These are phyloP conservation scores for Crossocerus cetratus DNA, from an alignment of 2,888 invertebrate genomes.

Conservation along the genomic window DNA sequence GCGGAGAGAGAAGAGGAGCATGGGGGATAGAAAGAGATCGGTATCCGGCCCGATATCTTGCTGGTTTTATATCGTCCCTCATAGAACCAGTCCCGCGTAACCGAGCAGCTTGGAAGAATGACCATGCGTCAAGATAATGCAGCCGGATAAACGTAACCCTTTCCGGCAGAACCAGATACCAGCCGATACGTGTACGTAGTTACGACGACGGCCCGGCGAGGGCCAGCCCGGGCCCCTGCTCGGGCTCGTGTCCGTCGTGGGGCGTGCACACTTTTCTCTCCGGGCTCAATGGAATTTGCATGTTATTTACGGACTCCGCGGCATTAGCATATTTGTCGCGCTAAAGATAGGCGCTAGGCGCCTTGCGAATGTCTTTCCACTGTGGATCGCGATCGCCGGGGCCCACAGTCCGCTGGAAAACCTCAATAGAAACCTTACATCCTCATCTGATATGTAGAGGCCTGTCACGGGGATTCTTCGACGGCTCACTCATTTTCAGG, in stretches of 20 bases:
- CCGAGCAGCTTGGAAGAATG: conserved; percentile 55
- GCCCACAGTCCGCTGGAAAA: no score
- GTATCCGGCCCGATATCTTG: conserved; percentile 46
- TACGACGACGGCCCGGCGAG: no score
- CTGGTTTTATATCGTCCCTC: conserved; percentile 48
- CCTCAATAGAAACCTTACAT: neutral
- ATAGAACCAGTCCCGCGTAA: conserved; percentile 57
- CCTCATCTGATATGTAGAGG: neutral
- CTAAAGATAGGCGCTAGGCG: conserved; percentile 11
- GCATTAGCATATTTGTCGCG: conserved; percentile 11
- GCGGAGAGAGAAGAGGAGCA: no score
- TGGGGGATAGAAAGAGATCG: neutral
- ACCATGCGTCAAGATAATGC: conserved; percentile 61
- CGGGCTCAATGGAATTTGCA: conserved; percentile 19
- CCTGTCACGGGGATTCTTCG: neutral
- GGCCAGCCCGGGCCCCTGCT: neutral
- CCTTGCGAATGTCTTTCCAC: conserved; percentile 5
- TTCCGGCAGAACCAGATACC: conserved; percentile 58
- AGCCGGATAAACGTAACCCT: conserved; percentile 63
- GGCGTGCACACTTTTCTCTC: neutral
- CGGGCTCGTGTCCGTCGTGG: conserved; percentile 6
- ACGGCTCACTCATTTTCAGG: no score
- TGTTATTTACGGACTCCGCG: conserved; percentile 31
- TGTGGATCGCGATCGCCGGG: no score
- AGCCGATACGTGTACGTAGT: conserved; percentile 18